Evolutionary conservation across 2,888 invertebrate genomes (phyloP), one percentile per base, ranked within the genome.

Genomic region (Caenorhabditis parvicauda): DNA sequence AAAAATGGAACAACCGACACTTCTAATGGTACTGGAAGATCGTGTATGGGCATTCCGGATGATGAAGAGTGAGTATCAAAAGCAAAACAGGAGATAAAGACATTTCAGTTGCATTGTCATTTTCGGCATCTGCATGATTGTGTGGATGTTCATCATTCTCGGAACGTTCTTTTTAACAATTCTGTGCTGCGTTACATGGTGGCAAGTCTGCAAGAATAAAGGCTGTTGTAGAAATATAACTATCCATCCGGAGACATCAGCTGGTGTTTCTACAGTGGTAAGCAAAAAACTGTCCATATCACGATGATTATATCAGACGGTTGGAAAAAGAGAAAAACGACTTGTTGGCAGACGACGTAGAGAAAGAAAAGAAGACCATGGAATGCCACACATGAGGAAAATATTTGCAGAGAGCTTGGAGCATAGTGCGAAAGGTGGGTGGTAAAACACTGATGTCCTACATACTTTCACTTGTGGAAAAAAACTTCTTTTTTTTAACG

Each of bases 101-200:
- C 21, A 38, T 67, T 74, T 51, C 52, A 77, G 77, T 22, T 77
- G 77, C 46, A 59, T 70, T 9, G 59, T 66, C 60, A 27, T 77
- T 3, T 59, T 76, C 29, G 76, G 72, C 21, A 65, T 77, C n/a
- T 77, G 77, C 49, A 37, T 76, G n/a, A 55, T 76, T n/a, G 65
- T 75, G 9, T 77, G 76, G 75, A 29, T 72, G 5, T 25, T 76
- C 4, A 54, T 71, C 28, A 59, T 77, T 39, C 56, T 77, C 22
- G 65, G 74, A 28, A 37, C 61, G 3, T 46, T 75, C 12, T 64
- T 72, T 52, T 44, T 72, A 3, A 49, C 62, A 5, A 45, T 60
- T 7, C 47, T 69, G 21, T 37, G 35, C 2, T 59, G 52, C 35
- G 44, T 59, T 3, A 32, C 54, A 7, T 64, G 59, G 46, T 63